phyloP scores from a whole-genome alignment of 1,140 invertebrate genomes.

The Mylabris phalerata region DNA sequence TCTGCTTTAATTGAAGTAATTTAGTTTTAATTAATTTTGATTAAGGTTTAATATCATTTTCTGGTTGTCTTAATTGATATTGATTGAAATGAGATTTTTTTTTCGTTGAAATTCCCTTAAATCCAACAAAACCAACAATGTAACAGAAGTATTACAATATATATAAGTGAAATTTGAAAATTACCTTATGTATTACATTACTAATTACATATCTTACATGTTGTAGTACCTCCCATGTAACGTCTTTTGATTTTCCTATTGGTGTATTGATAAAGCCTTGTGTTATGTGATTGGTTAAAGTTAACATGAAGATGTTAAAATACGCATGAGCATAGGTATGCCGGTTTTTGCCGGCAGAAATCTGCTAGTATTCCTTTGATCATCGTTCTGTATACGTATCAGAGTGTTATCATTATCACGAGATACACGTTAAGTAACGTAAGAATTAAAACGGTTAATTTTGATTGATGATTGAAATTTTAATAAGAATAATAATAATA shows the following conservation, averaged over 20 bases:
- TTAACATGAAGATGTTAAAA: slow-evolving; percentile 21
- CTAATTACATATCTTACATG: slow-evolving; percentile 43
- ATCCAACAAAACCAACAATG: background rate
- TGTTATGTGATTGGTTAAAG: slow-evolving; percentile 34
- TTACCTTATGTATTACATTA: slow-evolving; percentile 40
- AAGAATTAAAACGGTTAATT: background rate
- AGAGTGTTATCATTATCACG: background rate
- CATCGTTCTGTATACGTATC: background rate
- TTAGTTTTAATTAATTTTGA: background rate
- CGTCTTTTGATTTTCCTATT: slow-evolving; percentile 41
- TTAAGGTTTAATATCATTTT: background rate
- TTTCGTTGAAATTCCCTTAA: background rate
- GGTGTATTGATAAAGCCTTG: slow-evolving; percentile 37
- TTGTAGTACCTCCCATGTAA: slow-evolving; percentile 38
- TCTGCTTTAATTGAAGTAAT: background rate
- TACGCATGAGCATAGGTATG: slow-evolving; percentile 36
- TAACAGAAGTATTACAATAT: too few species aligned
- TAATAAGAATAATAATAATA: too few species aligned
- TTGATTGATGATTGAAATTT: too few species aligned
- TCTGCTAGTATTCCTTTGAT: slow-evolving; percentile 24
- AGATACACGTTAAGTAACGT: background rate
- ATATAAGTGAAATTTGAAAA: slow-evolving; percentile 9
- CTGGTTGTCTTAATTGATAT: background rate
- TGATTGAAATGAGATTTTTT: background rate
- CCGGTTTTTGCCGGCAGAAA: slow-evolving; percentile 21